Evolutionary conservation across 2,797 vertebrate genomes (phyloP).

Genomic region (Cetoscarus ocellatus): DNA sequence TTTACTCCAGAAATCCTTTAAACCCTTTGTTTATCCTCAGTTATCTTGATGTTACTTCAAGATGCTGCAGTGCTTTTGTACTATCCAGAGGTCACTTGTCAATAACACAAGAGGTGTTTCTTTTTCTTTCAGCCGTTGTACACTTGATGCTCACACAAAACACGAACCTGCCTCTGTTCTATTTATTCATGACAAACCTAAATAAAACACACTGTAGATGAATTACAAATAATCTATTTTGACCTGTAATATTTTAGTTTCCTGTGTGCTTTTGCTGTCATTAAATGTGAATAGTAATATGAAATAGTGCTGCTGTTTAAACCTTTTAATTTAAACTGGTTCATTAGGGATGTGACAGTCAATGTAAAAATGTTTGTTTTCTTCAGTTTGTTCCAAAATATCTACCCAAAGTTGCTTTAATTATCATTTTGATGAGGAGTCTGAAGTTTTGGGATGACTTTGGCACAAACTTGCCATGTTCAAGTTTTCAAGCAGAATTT

Average conservation of each 20-base stretch:
- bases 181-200: background rate
- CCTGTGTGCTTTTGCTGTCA: background rate
- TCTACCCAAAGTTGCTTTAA: no score
- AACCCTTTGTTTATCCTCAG: conserved; percentile 21
- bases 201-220: background rate
- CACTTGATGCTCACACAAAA: background rate
- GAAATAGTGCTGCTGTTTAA: no score
- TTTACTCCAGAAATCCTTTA: conserved; percentile 34
- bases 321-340: no score
- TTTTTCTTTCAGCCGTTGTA: background rate
- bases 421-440: no score
- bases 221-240: background rate
- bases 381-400: no score
- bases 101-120: background rate
- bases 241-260: background rate
- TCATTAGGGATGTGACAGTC: no score
- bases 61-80: background rate
- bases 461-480: no score
- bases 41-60: conserved; percentile 4
- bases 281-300: no score
- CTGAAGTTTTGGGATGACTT: no score
- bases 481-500: no score
- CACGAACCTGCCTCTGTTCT: background rate
- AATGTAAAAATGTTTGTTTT: no score
- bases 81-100: conserved; percentile 22